Evolutionary conservation across 2,888 invertebrate species (phyloP), one percentile per base, ranked within the genome.

Genomic region (Leptopilina syphax): DNA sequence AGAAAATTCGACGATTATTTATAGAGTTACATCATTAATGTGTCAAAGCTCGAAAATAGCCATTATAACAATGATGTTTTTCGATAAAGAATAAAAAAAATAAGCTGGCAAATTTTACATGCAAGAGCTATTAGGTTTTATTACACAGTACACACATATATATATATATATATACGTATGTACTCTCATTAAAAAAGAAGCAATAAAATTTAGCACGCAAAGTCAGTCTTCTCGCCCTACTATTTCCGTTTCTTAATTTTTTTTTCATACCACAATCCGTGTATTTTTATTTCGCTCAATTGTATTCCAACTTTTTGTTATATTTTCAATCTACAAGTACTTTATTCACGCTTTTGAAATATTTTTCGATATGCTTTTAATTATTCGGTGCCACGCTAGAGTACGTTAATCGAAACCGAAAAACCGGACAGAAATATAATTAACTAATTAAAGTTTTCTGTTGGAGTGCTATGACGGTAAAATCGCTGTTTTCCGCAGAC

Each of bases 371-470:
- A 4, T 34, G n/a, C 41, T 70, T 63, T 27, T 65, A 57, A 79
- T 65, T 79, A 73, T 78, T 41, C 73, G 4, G 8, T 6, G 9
- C 65, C 60, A 78, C 44, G 78, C 47, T 60, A 73, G 10, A 10
- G 12, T 34, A 67, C 54, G 67, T 47, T 57, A 63, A 78, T 68
- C 67, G 34, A 65, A 65, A 44, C 77, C 24, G 34, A 34, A 50
- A 50, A 50, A 41, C 65, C 65, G 24, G 44, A 77, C 24, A n/a
- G 47, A 77, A 60, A 81, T 84, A 80, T 84, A 86, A 87, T 88
- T 86, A 87, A 84, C 83, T 86, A 88, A 88, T 86, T 88, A 87
- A 85, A 86, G 85, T 86, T 86, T 34, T 85, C 82, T 84, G 70
- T 80, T 79, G 68, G 60, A 73, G 81, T 41, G 79, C 44, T 82